Evolutionary conservation across 92 coral and sea anemone genomes (phyloP).

Genomic region (Porites rus): DNA sequence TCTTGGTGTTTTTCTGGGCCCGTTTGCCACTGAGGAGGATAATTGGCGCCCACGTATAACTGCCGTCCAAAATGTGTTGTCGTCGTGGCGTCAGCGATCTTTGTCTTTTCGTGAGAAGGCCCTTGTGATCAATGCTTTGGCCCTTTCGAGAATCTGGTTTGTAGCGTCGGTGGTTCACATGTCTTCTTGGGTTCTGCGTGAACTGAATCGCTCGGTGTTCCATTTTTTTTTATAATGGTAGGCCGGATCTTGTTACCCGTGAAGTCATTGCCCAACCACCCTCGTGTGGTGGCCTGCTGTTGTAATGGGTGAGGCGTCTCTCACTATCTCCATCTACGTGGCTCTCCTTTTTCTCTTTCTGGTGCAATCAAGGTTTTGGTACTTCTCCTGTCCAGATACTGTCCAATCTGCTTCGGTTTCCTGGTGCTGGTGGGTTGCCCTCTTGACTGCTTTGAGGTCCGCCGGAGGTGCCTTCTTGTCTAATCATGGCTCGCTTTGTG

Average conservation of each 20-base stretch:
- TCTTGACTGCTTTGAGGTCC: background rate
- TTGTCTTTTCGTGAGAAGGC: too few relatives aligned
- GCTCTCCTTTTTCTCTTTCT: background rate
- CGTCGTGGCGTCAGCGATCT: conserved; percentile 46
- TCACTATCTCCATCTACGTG: background rate
- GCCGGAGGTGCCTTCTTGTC: background rate
- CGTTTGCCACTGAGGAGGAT: background rate
- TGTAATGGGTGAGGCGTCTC: conserved; percentile 1
- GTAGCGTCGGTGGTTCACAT: background rate
- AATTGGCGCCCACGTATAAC: conserved; percentile 56
- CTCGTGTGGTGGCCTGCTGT: background rate
- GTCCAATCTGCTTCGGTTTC: too few relatives aligned
- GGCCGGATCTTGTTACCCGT: background rate
- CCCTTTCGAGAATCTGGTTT: background rate
- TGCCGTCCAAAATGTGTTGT: background rate
- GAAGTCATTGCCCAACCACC: background rate
- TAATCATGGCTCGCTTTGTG: background rate
- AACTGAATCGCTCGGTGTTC: background rate
- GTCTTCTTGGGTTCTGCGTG: background rate
- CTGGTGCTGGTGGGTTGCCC: background rate
- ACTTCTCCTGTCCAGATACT: background rate
- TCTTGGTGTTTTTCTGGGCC: background rate
- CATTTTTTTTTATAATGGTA: background rate
- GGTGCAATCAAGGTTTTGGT: background rate
- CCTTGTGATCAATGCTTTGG: too few relatives aligned